phyloP scores from a whole-genome alignment of 2,888 invertebrate species.

The Rhagophthalmus giganteus region DNA sequence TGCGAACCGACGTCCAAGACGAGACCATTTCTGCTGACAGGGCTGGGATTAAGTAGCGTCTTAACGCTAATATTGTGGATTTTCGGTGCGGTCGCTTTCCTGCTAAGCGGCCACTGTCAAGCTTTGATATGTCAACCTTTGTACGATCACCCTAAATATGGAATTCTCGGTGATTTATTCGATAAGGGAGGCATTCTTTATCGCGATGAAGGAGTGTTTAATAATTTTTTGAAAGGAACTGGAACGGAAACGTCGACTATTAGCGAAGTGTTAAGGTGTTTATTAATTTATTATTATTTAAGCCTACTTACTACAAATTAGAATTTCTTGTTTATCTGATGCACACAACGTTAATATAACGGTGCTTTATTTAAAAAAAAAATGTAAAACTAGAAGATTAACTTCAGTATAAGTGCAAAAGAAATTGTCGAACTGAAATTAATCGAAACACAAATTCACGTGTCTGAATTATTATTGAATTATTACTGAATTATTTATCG shows the following conservation, averaged over 20 bases:
- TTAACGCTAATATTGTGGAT: constrained; percentile 65
- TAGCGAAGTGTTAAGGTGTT: background rate
- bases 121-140: constrained; percentile 73
- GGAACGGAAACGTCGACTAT: background rate
- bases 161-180: constrained; percentile 65
- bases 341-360: too few species aligned
- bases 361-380: too few species aligned
- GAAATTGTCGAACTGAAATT: too few species aligned
- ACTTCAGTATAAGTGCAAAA: too few species aligned
- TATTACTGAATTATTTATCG: too few species aligned
- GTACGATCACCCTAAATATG: constrained; percentile 68
- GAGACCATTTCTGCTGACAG: constrained; percentile 51
- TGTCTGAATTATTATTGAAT: background rate
- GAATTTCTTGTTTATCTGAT: too few species aligned
- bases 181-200: constrained; percentile 69
- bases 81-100: constrained; percentile 60
- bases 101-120: constrained; percentile 68
- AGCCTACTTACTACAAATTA: too few species aligned
- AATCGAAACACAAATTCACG: too few species aligned
- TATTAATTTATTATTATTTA: background rate
- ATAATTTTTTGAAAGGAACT: constrained; percentile 52
- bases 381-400: too few species aligned
- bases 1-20: constrained; percentile 48
- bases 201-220: constrained; percentile 60
- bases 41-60: constrained; percentile 61